A percentile compares a stretch with the other conserved stretches of the same genome.
phyloP scores from a whole-genome alignment of 2,113 vertebrate genomes.

The Chitala chitala region DNA sequence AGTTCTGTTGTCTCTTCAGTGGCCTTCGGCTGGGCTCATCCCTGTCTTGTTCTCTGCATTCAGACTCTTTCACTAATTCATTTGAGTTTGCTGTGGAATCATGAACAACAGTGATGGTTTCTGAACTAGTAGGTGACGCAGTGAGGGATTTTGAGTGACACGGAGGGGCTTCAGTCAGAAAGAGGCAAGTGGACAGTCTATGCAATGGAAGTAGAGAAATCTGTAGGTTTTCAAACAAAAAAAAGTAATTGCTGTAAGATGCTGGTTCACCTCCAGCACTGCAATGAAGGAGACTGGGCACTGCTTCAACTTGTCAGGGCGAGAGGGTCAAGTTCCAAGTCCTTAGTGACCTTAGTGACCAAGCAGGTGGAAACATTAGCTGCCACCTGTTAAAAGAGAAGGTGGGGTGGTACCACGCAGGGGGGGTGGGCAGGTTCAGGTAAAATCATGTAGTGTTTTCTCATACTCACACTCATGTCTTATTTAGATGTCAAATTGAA shows the following conservation, averaged over 20 bases:
- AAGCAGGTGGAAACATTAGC: neutral
- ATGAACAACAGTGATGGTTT: neutral
- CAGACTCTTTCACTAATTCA: constrained; percentile 31
- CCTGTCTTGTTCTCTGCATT: no score
- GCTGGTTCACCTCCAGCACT: no score
- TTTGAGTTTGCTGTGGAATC: constrained; percentile 20
- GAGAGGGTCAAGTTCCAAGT: neutral
- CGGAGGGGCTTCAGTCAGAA: neutral
- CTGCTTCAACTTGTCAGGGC: no score
- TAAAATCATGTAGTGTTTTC: no score
- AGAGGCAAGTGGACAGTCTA: neutral
- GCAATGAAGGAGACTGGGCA: no score
- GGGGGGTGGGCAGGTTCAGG: no score
- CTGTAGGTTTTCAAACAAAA: no score
- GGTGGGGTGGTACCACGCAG: neutral
- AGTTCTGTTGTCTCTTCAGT: no score
- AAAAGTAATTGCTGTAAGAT: no score
- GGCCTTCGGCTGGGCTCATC: no score
- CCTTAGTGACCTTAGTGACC: neutral
- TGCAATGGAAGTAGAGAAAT: neutral
- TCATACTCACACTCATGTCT: no score
- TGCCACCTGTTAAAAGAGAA: neutral
- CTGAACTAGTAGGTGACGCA: neutral
- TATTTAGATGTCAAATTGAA: no score
- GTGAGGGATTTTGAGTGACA: neutral